Base-by-base conservation (phyloP, 2,888 invertebrate genomes). In the Portevinia maculata region DNA sequence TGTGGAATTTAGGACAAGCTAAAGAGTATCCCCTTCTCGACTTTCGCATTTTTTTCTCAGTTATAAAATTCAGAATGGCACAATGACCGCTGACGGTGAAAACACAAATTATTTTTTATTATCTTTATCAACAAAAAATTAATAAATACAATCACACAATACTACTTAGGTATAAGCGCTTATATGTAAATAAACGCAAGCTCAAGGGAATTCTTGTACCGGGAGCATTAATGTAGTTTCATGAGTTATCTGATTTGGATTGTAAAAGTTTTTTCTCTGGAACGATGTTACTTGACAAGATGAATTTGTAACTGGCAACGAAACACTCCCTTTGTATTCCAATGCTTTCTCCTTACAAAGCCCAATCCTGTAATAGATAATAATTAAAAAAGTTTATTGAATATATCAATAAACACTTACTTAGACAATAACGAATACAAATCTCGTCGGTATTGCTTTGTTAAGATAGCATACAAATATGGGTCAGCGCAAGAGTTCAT, bases 401-500 rank as follows among this genome's bases (percentile, higher is more conserved):
- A n/a, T 65, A 17, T 48, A 3, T 15, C 3, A n/a, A 69, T 15
- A 69, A 60, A 85, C 92, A 59, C 30, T 86, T 91, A 95, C 91
- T 94, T 93, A 1, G 94, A 93, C 55, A 96, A 90, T 41, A 96
- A 89, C 9, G 92, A 91, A 62, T 94, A 92, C 19, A 96, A 92
- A 89, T 97, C 97, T 85, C 94, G 92, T 44, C 96, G 92, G 88
- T 96, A 97, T 90, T 97, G 97, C 83, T 96, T 94, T 6, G 97
- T 98, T 88, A 97, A 92, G 85, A 98, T 96, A 15, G 97, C 97
- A 90, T 98, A 98, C 2, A 98, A 91, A 91, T 97, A 97, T 0
- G 98, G 98, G 91, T 98, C 97, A 39, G 97, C 96, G 88, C 97
- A 97, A 0, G 97, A 96, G 90, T 98, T 98, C 79, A 98, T 91